phyloP scores from a whole-genome alignment of 53 echinoderm and acorn worm genomes.

The Apostichopus leukothele region DNA sequence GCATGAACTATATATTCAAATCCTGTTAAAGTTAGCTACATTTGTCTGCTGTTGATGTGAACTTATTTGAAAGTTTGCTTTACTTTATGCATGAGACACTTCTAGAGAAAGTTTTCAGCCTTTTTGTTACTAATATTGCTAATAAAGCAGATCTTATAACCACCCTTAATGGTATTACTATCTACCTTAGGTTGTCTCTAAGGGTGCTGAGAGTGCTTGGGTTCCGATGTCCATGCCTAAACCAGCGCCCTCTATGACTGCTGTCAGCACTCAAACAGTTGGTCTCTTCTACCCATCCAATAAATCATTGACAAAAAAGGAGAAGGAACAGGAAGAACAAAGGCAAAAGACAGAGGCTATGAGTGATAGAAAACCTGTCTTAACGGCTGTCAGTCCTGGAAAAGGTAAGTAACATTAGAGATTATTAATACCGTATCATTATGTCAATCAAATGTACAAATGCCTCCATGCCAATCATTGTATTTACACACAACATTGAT shows the following conservation, averaged over 20 bases:
- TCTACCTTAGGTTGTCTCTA: constrained; percentile 61
- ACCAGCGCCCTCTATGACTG: constrained; percentile 61
- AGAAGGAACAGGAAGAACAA: constrained; percentile 63
- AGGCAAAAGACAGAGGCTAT: constrained; percentile 57
- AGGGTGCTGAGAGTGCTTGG: constrained; percentile 76
- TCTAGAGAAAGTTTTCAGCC: too few relatives aligned
- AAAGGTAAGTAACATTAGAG: constrained; percentile 64
- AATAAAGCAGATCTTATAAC: too few relatives aligned
- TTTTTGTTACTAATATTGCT: too few relatives aligned
- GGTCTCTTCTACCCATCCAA: constrained; percentile 91
- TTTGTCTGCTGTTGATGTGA: too few relatives aligned
- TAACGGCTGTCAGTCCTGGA: constrained; percentile 93
- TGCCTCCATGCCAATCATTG: too few relatives aligned
- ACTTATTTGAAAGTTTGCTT: too few relatives aligned
- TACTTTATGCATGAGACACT: too few relatives aligned
- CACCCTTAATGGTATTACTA: too few relatives aligned
- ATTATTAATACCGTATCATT: neutral
- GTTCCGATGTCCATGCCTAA: constrained; percentile 87
- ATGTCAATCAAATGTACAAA: too few relatives aligned
- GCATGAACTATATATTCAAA: too few relatives aligned
- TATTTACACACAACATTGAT: too few relatives aligned
- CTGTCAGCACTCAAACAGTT: constrained; percentile 81
- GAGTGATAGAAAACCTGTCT: constrained; percentile 80
- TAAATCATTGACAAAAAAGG: constrained; percentile 68
- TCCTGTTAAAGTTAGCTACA: too few relatives aligned